phyloP scores from a whole-genome alignment of 2,113 vertebrate species.

The Crotalus viridis region DNA sequence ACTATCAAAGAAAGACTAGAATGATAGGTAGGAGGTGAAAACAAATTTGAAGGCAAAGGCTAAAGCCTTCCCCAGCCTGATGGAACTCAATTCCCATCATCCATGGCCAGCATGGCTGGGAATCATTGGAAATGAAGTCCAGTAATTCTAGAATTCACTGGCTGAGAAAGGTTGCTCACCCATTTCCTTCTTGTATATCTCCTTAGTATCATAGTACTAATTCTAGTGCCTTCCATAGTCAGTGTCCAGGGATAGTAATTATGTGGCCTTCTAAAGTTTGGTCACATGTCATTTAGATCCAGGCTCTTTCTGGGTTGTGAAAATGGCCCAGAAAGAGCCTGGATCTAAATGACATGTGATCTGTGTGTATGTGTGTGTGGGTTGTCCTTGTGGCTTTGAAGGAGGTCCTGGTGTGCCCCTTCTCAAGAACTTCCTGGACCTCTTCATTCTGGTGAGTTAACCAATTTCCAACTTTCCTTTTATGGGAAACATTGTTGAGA shows the following conservation, averaged over 20 bases:
- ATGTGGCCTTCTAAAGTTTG: background rate
- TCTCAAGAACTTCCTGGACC: background rate
- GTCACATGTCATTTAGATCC: background rate
- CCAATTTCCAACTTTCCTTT: background rate
- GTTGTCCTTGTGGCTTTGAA: background rate
- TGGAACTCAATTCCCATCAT: background rate
- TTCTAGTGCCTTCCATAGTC: background rate
- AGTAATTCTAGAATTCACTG: background rate
- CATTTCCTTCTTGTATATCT: background rate
- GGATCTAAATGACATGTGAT: background rate
- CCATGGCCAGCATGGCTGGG: background rate
- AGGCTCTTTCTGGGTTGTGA: background rate
- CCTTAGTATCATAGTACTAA: background rate
- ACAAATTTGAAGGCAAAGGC: background rate
- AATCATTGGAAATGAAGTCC: background rate
- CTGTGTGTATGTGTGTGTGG: background rate
- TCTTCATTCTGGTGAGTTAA: background rate
- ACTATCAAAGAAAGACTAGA: slow-evolving; percentile 3
- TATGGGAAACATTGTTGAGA: background rate
- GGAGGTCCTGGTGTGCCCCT: background rate
- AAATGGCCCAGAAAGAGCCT: background rate
- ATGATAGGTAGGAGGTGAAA: background rate
- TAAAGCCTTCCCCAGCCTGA: background rate
- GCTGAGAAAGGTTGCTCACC: background rate
- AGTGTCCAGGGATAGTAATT: background rate